These are phyloP conservation scores for Trissolcus basalis DNA, from an alignment of 1,140 invertebrate genomes.

Conservation along the genomic window DNA sequence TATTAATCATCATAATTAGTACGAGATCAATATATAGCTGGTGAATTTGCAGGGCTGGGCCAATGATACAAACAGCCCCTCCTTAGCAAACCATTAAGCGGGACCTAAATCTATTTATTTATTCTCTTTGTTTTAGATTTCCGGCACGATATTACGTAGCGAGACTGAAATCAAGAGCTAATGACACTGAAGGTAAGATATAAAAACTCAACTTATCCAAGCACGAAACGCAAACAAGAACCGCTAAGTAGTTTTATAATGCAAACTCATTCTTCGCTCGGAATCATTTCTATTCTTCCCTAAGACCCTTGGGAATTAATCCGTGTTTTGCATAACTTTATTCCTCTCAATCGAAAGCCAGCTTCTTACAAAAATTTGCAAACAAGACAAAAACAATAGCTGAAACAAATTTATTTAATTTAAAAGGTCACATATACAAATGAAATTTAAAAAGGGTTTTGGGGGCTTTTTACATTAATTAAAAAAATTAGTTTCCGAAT, in stretches of 20 bases:
- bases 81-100: constrained; percentile 22
- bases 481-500: too few species aligned
- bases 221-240: constrained; percentile 19
- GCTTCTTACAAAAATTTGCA: too few species aligned
- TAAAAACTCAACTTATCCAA: constrained; percentile 25
- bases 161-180: constrained; percentile 39
- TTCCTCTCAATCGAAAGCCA: neutral
- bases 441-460: too few species aligned
- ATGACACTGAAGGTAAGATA: constrained; percentile 36
- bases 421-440: too few species aligned
- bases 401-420: too few species aligned
- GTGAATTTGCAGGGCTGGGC: constrained; percentile 23
- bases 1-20: neutral
- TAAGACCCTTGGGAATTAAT: neutral
- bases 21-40: neutral
- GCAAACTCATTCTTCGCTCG: neutral
- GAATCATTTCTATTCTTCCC: neutral
- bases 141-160: constrained; percentile 40
- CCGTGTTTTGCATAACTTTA: neutral
- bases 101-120: constrained; percentile 37
- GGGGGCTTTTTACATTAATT: too few species aligned
- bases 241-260: constrained; percentile 5
- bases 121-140: constrained; percentile 51
- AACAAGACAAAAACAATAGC: too few species aligned
- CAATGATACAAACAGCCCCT: constrained; percentile 16